Conservation (phyloP, 2,888 invertebrate species). For the Macrophya annulata region DNA sequence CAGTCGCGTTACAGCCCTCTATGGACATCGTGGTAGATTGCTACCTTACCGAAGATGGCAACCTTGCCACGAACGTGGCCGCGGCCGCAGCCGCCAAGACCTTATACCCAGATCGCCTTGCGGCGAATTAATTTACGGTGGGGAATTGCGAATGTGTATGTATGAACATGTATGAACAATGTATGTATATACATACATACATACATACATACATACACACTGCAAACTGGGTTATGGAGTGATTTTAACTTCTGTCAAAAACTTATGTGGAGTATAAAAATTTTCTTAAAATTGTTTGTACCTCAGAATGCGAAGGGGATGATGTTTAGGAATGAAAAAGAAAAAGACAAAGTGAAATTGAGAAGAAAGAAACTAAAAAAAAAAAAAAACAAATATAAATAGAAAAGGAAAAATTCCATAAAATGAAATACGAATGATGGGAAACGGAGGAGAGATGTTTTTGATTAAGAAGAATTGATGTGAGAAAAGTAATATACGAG, state of each 20-base stretch:
- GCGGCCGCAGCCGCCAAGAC: constrained; percentile 12
- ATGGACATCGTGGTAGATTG: constrained; percentile 70
- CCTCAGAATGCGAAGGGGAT: neutral
- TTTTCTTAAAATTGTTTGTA: neutral
- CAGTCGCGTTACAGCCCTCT: constrained; percentile 72
- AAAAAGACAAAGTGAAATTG: neutral
- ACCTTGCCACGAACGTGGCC: constrained; percentile 34
- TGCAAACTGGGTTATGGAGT: constrained; percentile 64
- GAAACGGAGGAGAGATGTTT: neutral
- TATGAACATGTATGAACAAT: no score
- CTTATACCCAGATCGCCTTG: constrained; percentile 57
- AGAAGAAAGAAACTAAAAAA: no score
- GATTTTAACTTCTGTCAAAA: neutral
- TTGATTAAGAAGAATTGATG: neutral
- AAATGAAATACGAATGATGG: neutral
- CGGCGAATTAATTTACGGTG: constrained; percentile 68
- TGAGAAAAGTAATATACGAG: neutral
- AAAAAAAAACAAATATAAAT: no score
- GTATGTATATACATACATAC: neutral
- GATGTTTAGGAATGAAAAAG: neutral
- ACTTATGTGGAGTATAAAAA: neutral
- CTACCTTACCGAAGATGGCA: constrained; percentile 57
- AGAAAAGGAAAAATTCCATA: constrained; percentile 27
- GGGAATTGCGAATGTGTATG: constrained; percentile 18
- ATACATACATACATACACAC: neutral